A percentile compares a stretch with the other conserved stretches of the same genome.
Conservation (phyloP, 2,113 vertebrate species). For the Melanostigma gelatinosum region DNA sequence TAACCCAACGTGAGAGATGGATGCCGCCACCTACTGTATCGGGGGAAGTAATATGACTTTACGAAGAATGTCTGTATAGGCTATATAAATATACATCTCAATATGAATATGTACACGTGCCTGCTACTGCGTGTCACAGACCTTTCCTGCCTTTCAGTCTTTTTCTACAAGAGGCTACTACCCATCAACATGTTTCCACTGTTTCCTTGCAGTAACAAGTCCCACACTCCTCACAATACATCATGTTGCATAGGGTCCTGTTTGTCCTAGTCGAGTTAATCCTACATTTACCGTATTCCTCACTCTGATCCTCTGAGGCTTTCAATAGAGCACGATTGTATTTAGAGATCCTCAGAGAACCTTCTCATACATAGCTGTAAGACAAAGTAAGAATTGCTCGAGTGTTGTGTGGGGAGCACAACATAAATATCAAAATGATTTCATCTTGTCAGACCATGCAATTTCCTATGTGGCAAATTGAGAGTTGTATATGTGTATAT, state of each 20-base stretch:
- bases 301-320: not conserved
- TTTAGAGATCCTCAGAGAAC: not conserved
- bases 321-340: not conserved
- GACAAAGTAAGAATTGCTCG: not conserved
- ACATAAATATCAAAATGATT: not conserved
- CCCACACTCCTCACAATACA: not conserved
- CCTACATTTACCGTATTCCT: not conserved
- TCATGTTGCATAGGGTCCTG: not conserved
- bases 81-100: not conserved
- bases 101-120: not conserved
- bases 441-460: not conserved
- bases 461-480: not conserved
- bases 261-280: not conserved
- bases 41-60: not conserved
- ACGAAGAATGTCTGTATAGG: not conserved
- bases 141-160: not conserved
- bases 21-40: conserved; percentile 26
- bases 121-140: not conserved
- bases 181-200: not conserved
- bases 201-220: not conserved
- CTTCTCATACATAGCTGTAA: not conserved
- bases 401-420: not conserved
- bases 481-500: not conserved
- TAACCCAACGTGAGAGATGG: not conserved
- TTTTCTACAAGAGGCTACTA: not conserved